Evolutionary conservation across 2,888 invertebrate species (phyloP).

Genomic region (Polyommatus icarus): DNA sequence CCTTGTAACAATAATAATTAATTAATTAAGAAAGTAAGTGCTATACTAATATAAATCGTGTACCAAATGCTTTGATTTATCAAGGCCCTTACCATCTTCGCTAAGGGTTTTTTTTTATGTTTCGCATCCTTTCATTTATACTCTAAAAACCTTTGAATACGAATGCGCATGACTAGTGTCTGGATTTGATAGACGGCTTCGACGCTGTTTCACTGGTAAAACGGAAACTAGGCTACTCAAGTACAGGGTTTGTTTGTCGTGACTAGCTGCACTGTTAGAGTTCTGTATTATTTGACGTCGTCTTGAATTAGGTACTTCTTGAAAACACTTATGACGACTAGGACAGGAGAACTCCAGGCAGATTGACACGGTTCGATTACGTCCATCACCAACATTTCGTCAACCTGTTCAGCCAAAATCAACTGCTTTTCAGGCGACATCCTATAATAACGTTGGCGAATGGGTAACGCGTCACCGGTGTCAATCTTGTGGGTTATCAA

Average conservation of each 20-base stretch:
- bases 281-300: constrained; percentile 7
- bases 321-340: neutral
- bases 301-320: neutral
- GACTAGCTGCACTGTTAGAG: neutral
- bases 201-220: neutral
- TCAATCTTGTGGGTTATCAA: too few species aligned
- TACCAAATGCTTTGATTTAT: neutral
- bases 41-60: neutral
- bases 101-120: neutral
- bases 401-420: too few species aligned
- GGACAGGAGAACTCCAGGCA: too few species aligned
- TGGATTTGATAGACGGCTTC: neutral
- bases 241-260: constrained; percentile 9
- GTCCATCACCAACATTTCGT: neutral
- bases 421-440: too few species aligned
- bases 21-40: neutral
- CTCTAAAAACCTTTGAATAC: neutral
- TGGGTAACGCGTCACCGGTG: neutral
- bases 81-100: too few species aligned
- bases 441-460: too few species aligned
- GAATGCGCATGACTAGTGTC: constrained; percentile 6
- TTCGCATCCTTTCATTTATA: constrained; percentile 3
- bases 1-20: neutral
- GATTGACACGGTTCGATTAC: too few species aligned
- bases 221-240: constrained; percentile 13